These are phyloP conservation scores for Sepioteuthis lessoniana DNA, from an alignment of 2,888 invertebrate genomes.

Conservation along the genomic window DNA sequence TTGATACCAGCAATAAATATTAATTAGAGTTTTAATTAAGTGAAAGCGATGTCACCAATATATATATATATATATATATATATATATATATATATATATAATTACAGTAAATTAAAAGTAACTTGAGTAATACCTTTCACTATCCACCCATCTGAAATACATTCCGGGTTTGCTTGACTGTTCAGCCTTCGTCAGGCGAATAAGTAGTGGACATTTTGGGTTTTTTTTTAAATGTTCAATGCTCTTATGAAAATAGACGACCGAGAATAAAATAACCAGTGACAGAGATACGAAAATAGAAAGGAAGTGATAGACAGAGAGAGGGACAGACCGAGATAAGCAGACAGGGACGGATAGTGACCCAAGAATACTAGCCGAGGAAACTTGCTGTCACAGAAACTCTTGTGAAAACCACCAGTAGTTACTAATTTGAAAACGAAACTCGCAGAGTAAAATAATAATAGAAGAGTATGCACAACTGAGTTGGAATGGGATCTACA, in stretches of 20 bases:
- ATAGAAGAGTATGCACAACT: no score
- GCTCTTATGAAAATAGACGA: neutral
- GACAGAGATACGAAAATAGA: neutral
- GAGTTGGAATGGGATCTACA: no score
- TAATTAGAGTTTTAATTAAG: slow-evolving; percentile 34
- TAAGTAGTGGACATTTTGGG: neutral
- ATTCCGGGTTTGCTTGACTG: neutral
- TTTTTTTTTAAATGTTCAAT: neutral
- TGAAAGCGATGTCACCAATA: neutral
- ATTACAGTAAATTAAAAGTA: neutral
- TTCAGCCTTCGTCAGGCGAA: neutral
- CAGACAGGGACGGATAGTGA: no score
- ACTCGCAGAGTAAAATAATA: no score
- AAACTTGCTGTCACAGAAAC: no score
- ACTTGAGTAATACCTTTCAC: neutral
- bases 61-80: no score
- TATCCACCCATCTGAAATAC: neutral
- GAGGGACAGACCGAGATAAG: neutral
- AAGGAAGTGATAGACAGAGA: neutral
- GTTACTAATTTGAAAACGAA: no score
- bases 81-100: neutral
- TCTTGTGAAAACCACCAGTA: no score
- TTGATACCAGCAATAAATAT: slow-evolving; percentile 21
- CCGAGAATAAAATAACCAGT: neutral
- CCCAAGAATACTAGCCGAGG: no score